Percentiles rank a stretch among this genome's conserved stretches.
Conservation (phyloP, 2,888 invertebrate genomes). For the Drosophila greeni region DNA sequence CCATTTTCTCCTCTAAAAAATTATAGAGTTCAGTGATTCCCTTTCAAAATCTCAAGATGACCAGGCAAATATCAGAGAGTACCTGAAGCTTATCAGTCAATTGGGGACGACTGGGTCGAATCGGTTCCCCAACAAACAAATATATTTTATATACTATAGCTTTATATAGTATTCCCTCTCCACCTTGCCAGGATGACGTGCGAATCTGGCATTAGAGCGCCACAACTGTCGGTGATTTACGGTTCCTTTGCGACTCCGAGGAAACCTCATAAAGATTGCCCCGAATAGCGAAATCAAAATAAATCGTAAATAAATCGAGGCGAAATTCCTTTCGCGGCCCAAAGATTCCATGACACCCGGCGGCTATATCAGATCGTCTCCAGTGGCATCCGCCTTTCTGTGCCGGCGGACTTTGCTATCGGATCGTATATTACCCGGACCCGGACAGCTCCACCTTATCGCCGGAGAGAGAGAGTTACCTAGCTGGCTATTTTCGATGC, state of each 20-base stretch:
- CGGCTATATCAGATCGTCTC: slow-evolving; percentile 55
- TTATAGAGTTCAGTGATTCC: not conserved
- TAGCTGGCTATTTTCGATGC: slow-evolving; percentile 43
- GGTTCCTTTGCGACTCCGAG: not conserved
- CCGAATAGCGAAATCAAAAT: slow-evolving; percentile 57
- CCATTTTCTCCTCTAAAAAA: not conserved
- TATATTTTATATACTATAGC: not conserved
- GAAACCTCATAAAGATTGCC: slow-evolving; percentile 60
- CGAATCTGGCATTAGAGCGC: slow-evolving; percentile 30
- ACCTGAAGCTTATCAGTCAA: slow-evolving; percentile 13
- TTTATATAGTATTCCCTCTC: not conserved
- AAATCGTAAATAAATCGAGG: slow-evolving; percentile 66
- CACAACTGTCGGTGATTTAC: slow-evolving; percentile 48
- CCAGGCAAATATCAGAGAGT: not conserved
- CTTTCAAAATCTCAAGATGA: slow-evolving; percentile 1
- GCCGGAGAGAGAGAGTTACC: slow-evolving; percentile 8
- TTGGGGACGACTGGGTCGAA: slow-evolving; percentile 1
- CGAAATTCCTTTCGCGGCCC: slow-evolving; percentile 28
- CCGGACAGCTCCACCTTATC: slow-evolving; percentile 58
- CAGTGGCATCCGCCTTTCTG: slow-evolving; percentile 49
- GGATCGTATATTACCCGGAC: slow-evolving; percentile 53
- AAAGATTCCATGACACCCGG: slow-evolving; percentile 37
- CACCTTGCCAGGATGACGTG: slow-evolving; percentile 16
- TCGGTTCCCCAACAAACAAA: not conserved
- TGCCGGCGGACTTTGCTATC: slow-evolving; percentile 56